Evolutionary conservation across 2,113 vertebrate species (phyloP).

Genomic region (Lasiurus cinereus): DNA sequence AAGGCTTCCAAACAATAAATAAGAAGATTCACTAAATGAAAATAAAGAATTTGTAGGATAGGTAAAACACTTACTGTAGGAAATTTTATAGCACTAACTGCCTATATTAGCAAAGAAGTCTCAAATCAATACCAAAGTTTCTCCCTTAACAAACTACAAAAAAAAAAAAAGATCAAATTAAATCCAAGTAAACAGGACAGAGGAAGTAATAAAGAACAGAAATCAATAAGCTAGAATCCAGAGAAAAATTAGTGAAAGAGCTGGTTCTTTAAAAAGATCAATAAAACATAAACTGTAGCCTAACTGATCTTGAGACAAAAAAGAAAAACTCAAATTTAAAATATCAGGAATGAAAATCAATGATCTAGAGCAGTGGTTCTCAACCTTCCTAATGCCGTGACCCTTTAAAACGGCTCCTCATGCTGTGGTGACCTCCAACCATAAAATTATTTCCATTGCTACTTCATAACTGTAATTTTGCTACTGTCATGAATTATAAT

Average conservation of each 20-base stretch:
- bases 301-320: not conserved
- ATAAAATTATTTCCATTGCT: too few species aligned
- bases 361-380: too few species aligned
- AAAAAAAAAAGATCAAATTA: not conserved
- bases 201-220: not conserved
- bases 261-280: not conserved
- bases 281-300: constrained; percentile 19
- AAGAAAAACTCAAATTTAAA: not conserved
- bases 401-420: too few species aligned
- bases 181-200: constrained; percentile 13
- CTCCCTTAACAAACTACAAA: constrained; percentile 3
- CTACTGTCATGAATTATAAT: too few species aligned
- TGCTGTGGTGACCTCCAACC: too few species aligned
- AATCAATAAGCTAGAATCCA: constrained; percentile 17
- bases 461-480: too few species aligned
- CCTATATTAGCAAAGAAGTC: not conserved
- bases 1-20: not conserved
- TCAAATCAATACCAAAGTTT: constrained; percentile 15
- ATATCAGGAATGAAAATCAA: not conserved
- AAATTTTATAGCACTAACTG: not conserved
- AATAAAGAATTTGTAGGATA: not conserved
- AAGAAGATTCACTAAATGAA: constrained; percentile 44
- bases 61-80: not conserved
- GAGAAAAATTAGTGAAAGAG: constrained; percentile 41
- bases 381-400: too few species aligned